phyloP scores from a whole-genome alignment of 1,140 invertebrate genomes.

The Drosophila eugracilis region DNA sequence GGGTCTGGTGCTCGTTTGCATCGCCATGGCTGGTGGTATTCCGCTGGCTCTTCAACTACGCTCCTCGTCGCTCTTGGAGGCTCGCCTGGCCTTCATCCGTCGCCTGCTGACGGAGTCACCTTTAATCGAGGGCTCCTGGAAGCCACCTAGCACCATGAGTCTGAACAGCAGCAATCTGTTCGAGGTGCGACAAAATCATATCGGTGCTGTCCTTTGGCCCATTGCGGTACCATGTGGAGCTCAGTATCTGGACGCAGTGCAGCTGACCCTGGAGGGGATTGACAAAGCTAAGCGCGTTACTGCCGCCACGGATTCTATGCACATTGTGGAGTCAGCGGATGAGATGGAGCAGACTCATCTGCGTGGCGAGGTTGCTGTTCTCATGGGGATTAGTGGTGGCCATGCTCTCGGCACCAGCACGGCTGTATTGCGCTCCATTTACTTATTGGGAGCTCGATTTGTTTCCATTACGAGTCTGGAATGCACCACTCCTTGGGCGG shows the following conservation, averaged over 20 bases:
- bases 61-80: constrained; percentile 87
- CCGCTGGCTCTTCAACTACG: constrained; percentile 86
- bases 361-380: constrained; percentile 88
- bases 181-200: constrained; percentile 74
- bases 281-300: constrained; percentile 87
- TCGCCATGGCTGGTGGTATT: constrained; percentile 85
- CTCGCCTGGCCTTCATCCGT: constrained; percentile 86
- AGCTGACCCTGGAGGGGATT: constrained; percentile 88
- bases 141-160: constrained; percentile 64
- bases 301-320: constrained; percentile 73
- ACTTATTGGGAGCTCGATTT: constrained; percentile 89
- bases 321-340: constrained; percentile 82
- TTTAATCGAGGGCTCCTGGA: constrained; percentile 86
- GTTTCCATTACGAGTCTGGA: constrained; percentile 90
- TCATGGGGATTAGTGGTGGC: constrained; percentile 91
- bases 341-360: constrained; percentile 88
- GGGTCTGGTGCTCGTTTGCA: constrained; percentile 71
- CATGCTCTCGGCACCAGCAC: constrained; percentile 91
- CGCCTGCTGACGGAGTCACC: constrained; percentile 87
- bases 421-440: constrained; percentile 89
- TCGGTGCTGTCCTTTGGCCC: constrained; percentile 88
- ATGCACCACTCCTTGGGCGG: constrained; percentile 90
- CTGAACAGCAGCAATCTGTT: constrained; percentile 64
- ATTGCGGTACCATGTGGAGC: constrained; percentile 87
- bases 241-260: constrained; percentile 88